These are phyloP conservation scores for Spermophilus dauricus DNA, from an alignment of 2,113 vertebrate species.

Conservation along the genomic window DNA sequence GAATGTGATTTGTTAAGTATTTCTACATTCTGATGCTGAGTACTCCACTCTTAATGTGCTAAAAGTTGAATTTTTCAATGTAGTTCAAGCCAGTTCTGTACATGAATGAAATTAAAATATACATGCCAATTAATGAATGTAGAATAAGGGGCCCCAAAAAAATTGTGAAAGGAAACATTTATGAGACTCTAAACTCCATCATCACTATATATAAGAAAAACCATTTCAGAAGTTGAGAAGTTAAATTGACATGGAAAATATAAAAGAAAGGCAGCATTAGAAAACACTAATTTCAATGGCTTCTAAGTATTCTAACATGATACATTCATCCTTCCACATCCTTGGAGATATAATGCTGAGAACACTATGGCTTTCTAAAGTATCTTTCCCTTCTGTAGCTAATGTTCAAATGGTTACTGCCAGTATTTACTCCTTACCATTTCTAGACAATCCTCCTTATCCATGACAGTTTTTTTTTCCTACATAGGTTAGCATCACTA, in stretches of 20 bases:
- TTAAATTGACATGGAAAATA: background rate
- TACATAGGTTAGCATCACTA: background rate
- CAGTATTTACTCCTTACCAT: background rate
- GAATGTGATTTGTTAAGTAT: background rate
- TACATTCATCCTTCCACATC: background rate
- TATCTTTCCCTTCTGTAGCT: background rate
- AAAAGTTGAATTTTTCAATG: background rate
- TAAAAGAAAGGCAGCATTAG: background rate
- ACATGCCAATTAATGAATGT: background rate
- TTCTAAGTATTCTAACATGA: background rate
- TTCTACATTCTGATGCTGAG: background rate
- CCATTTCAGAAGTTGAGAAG: background rate
- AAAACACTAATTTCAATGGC: background rate
- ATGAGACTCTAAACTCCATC: background rate
- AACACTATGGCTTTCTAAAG: background rate
- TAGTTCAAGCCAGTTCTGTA: background rate
- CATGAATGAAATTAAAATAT: conserved; percentile 23
- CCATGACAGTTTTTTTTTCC: background rate
- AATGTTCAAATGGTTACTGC: background rate
- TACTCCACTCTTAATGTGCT: background rate
- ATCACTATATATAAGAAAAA: background rate
- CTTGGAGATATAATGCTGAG: background rate
- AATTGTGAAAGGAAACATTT: background rate
- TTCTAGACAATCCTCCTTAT: background rate
- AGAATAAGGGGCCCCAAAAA: background rate